Conservation (phyloP, 2,888 invertebrate species). For the Scotopteryx bipunctaria region DNA sequence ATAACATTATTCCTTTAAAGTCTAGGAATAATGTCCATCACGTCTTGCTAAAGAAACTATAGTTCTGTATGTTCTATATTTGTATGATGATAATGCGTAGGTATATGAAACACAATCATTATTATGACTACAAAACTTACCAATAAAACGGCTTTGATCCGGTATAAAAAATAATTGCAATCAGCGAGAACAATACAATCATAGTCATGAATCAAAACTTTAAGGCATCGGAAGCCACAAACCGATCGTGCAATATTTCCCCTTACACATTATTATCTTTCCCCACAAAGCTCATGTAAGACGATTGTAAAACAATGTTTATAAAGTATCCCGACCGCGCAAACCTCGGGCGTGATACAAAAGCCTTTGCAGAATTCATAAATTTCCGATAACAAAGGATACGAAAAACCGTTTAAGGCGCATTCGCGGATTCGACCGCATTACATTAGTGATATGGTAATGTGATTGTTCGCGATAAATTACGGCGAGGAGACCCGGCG, state of each 20-base stretch:
- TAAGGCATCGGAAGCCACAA: slow-evolving; percentile 40
- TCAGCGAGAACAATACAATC: slow-evolving; percentile 6
- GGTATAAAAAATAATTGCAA: slow-evolving; percentile 3
- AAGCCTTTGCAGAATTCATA: slow-evolving; percentile 73
- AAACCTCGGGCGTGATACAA: slow-evolving; percentile 64
- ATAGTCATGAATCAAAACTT: slow-evolving; percentile 24
- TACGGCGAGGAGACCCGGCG: slow-evolving; percentile 63
- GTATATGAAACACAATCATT: not conserved
- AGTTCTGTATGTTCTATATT: too few species aligned
- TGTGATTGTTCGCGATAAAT: slow-evolving; percentile 81
- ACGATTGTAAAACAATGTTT: slow-evolving; percentile 67
- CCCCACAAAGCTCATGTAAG: slow-evolving; percentile 57
- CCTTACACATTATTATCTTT: slow-evolving; percentile 43
- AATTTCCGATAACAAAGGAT: slow-evolving; percentile 78
- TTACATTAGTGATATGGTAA: slow-evolving; percentile 82
- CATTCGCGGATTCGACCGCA: slow-evolving; percentile 72
- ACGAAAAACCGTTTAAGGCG: slow-evolving; percentile 78
- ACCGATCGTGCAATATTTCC: slow-evolving; percentile 49
- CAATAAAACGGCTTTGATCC: not conserved
- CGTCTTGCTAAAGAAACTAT: too few species aligned
- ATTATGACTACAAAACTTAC: not conserved
- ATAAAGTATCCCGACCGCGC: slow-evolving; percentile 54
- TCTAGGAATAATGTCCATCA: too few species aligned
- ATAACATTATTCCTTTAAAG: too few species aligned
- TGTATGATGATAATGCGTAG: not conserved